Conservation (phyloP, 2,888 invertebrate genomes). For the Caenorhabditis angaria region DNA sequence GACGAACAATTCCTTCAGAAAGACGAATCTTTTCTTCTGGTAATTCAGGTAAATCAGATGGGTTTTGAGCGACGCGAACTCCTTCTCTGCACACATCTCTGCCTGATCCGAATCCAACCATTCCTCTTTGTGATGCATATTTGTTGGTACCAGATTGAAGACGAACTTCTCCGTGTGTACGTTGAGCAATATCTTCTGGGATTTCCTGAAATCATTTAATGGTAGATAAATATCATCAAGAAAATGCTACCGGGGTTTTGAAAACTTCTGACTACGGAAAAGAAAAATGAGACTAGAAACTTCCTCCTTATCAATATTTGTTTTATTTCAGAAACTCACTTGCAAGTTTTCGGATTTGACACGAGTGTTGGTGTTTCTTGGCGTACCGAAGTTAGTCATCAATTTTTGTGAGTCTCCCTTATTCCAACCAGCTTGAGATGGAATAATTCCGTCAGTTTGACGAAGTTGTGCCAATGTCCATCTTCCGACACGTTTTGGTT, state of each 20-base stretch:
- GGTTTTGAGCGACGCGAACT: slow-evolving; percentile 63
- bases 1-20: slow-evolving; percentile 72
- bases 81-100: slow-evolving; percentile 72
- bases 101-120: slow-evolving; percentile 71
- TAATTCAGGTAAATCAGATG: slow-evolving; percentile 68
- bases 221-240: too few species aligned
- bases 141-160: slow-evolving; percentile 72
- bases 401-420: slow-evolving; percentile 73
- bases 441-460: slow-evolving; percentile 73
- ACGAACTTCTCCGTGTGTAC: slow-evolving; percentile 71
- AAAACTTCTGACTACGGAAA: too few species aligned
- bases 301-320: background rate
- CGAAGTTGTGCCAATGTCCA: slow-evolving; percentile 72
- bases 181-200: slow-evolving; percentile 69
- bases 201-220: too few species aligned
- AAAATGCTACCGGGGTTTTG: too few species aligned
- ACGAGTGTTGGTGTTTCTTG: slow-evolving; percentile 70
- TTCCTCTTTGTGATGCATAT: slow-evolving; percentile 62
- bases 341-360: slow-evolving; percentile 68
- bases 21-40: slow-evolving; percentile 72
- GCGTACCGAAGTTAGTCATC: slow-evolving; percentile 73
- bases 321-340: slow-evolving; percentile 26
- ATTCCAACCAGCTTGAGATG: slow-evolving; percentile 73
- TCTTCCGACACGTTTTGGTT: slow-evolving; percentile 67
- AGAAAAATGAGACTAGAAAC: background rate